Percentiles rank a stretch among this genome's conserved stretches.
phyloP scores from a whole-genome alignment of 2,888 invertebrate species.

The Mythimna vitellina region DNA sequence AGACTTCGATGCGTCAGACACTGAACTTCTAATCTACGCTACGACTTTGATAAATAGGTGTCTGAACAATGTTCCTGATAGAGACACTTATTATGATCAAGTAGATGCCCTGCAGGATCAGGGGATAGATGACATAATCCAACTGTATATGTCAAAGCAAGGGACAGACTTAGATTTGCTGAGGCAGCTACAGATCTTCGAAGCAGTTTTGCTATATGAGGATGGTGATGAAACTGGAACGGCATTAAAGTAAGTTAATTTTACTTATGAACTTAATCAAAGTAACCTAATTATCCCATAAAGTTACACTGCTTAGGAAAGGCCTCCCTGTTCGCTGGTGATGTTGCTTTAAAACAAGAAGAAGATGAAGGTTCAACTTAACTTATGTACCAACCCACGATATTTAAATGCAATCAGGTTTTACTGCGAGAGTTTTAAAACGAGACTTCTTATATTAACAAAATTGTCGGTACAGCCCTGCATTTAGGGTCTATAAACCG shows the following conservation, averaged over 20 bases:
- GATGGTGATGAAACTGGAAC: conserved; percentile 93
- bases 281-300: too few relatives aligned
- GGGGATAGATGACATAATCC: conserved; percentile 96
- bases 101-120: conserved; percentile 98
- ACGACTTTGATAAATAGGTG: conserved; percentile 99
- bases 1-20: conserved; percentile 98
- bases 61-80: conserved; percentile 97
- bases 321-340: not conserved
- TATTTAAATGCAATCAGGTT: not conserved
- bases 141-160: conserved; percentile 97
- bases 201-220: conserved; percentile 97
- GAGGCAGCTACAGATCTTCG: conserved; percentile 98
- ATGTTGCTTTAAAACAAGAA: not conserved
- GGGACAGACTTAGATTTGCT: conserved; percentile 98
- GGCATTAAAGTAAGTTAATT: conserved; percentile 88
- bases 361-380: not conserved
- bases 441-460: not conserved
- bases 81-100: conserved; percentile 99
- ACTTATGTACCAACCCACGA: not conserved
- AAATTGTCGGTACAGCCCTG: not conserved
- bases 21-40: conserved; percentile 98
- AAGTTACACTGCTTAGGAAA: not conserved
- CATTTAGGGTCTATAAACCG: not conserved
- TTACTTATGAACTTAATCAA: not conserved
- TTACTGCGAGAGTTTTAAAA: not conserved